A percentile compares a stretch with the other conserved stretches of the same genome.
Conservation (phyloP, 2,797 vertebrate genomes). For the Crenichthys baileyi region DNA sequence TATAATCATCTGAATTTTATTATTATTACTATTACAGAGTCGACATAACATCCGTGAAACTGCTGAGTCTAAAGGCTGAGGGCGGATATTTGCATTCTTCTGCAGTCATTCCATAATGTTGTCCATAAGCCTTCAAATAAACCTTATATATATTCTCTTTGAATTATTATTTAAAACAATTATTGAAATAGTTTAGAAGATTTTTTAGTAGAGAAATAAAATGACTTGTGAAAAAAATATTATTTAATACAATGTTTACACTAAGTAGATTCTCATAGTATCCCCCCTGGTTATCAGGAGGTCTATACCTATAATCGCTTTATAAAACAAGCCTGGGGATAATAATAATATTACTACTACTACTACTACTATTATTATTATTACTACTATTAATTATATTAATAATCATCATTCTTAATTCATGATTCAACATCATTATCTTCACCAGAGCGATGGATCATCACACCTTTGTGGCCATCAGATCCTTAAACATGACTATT, state of each 20-base stretch:
- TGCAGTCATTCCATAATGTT: neutral
- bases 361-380: too few species aligned
- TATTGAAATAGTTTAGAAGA: neutral
- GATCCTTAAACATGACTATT: neutral
- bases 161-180: neutral
- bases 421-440: too few species aligned
- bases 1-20: neutral
- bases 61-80: neutral
- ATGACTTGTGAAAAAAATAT: neutral
- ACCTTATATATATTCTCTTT: neutral
- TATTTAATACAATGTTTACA: neutral
- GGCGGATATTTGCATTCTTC: too few species aligned
- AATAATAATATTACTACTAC: too few species aligned
- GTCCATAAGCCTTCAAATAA: neutral
- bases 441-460: too few species aligned
- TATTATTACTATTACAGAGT: neutral
- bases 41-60: neutral
- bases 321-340: neutral
- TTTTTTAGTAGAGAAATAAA: neutral
- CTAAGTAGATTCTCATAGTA: neutral
- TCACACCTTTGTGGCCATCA: too few species aligned
- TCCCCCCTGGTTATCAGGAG: neutral
- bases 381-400: too few species aligned
- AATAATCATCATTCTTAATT: neutral
- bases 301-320: neutral